Base-by-base conservation (phyloP, 2,797 vertebrate species). In the Gallinago solitaria region DNA sequence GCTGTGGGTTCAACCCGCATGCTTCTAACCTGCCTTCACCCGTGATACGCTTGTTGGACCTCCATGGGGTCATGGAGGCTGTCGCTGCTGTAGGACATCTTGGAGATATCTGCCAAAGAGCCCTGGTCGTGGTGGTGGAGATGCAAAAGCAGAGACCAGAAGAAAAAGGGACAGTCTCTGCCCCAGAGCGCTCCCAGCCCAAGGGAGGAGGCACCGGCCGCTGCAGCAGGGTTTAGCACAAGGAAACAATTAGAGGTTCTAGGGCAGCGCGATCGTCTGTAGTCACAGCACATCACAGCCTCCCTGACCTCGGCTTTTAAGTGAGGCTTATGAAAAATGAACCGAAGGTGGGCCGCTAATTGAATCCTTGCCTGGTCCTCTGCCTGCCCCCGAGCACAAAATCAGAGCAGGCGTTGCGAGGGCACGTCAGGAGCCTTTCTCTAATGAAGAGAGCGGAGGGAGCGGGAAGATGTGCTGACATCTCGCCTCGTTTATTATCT, bases 381-480 rank as follows among this genome's bases (percentile, higher is more conserved):
- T 76, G 70, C 70, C 77, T 73, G 87, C 85, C 85, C 70, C 90
- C 0, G 0, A 37, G 91, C 70, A 9, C 18, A 1, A 32, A 35
- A 21, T 20, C 3, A 2, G 50, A 21, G 21, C 12, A 6, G 81
- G 76, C 3, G 5, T 67, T 25, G 1, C 3, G 4, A 56, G 88
- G 68, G 68, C 78, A 17, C 25, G 2, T 77, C 54, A 3, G 80
- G 90, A 90, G 47, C 65, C 41, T 81, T 23, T 6, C 69, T 57
- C 47, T 74, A 14, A 43, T 3, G 53, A 59, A 50, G 69, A 10
- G 53, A 37, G 90, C 71, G 1, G 37, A 35, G 87, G 78, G 27
- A 82, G 53, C 1, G 48, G 87, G 85, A 25, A 59, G 75, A 54
- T 77, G 89, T 80, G 96, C 89, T 88, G 95, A 92, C 95, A 91